Evolutionary conservation across 2,113 vertebrate species (phyloP), one percentile per base, ranked within the genome.

Genomic region (Brachypodius melanocephalos): DNA sequence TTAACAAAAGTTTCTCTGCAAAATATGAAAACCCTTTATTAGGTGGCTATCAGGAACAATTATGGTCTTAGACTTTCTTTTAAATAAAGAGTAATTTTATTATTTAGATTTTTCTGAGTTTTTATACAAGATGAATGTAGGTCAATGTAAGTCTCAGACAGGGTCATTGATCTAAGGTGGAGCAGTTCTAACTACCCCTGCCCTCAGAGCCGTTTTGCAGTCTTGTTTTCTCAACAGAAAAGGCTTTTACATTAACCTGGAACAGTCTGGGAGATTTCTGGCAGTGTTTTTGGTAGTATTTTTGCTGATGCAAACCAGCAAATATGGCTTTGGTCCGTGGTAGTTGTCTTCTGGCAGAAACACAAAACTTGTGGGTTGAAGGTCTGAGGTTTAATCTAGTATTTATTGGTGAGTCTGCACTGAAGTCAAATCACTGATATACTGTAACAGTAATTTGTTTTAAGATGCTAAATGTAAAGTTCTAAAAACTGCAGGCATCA

Each of bases 41-140:
- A 65, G 12, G 8, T 32, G 12, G 3, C 1, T 2, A 32, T 40
- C 8, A 28, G 42, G 20, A 45, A 3, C 1, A 36, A 10, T 10
- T 12, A 8, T 46, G 9, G 7, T n/a, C 49, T 62, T 40, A 38
- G 46, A 26, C 28, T 48, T 22, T 18, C 6, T 62, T 55, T 72
- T 32, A 38, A 13, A 49, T 42, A 45, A 15, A 59, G 5, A 55
- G 2, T 51, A 42, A 16, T 4, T 51, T 62, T 80, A 58, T 16
- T 31, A 10, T 55, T 57, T 85, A 34, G 15, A 45, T 67, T 69
- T 92, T 86, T 6, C 21, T 61, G 2, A 1, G 8, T 31, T 89
- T 92, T 46, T 13, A 26, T 38, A 65, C 40, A 55, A 67, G 8
- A 36, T 24, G 5, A 75, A 18, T 61, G 4, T 8, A 43, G 36